Percentiles rank a stretch among this genome's conserved stretches.
These are phyloP conservation scores for Scortum barcoo DNA, from an alignment of 2,113 vertebrate species.

Conservation along the genomic window DNA sequence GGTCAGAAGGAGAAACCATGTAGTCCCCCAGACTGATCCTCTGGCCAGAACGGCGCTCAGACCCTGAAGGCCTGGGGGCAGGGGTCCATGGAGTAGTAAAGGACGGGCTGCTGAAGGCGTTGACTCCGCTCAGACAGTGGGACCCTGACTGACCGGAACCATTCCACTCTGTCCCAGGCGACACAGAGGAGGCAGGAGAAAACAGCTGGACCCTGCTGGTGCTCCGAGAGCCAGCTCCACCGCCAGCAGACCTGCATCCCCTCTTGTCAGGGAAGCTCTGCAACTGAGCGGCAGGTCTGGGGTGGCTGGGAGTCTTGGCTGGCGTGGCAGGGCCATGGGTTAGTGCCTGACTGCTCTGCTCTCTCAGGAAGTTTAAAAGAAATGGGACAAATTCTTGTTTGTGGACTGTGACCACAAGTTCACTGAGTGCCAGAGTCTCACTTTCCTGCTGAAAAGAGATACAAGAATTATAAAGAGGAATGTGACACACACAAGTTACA, in stretches of 20 bases:
- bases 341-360: constrained; percentile 93
- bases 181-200: constrained; percentile 74
- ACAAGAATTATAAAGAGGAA: rapidly evolving
- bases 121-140: constrained; percentile 66
- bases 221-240: constrained; percentile 63
- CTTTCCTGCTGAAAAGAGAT: constrained; percentile 73
- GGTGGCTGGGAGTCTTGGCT: constrained; percentile 89
- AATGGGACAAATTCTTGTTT: constrained; percentile 95
- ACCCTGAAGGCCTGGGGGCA: constrained; percentile 75
- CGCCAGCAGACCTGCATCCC: constrained; percentile 62
- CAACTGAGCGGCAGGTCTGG: constrained; percentile 77
- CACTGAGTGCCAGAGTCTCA: constrained; percentile 65
- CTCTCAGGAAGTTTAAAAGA: constrained; percentile 94
- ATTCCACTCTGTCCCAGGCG: constrained; percentile 72
- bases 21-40: constrained; percentile 88
- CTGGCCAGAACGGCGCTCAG: constrained; percentile 84
- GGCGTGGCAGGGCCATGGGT: constrained; percentile 94
- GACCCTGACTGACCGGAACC: constrained; percentile 38
- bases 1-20: constrained; percentile 81
- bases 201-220: constrained; percentile 91
- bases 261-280: constrained; percentile 76
- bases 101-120: constrained; percentile 84
- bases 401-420: constrained; percentile 79
- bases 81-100: constrained; percentile 81
- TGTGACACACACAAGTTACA: no score